phyloP scores from a whole-genome alignment of 2,797 vertebrate species.

The Sebastes minor region DNA sequence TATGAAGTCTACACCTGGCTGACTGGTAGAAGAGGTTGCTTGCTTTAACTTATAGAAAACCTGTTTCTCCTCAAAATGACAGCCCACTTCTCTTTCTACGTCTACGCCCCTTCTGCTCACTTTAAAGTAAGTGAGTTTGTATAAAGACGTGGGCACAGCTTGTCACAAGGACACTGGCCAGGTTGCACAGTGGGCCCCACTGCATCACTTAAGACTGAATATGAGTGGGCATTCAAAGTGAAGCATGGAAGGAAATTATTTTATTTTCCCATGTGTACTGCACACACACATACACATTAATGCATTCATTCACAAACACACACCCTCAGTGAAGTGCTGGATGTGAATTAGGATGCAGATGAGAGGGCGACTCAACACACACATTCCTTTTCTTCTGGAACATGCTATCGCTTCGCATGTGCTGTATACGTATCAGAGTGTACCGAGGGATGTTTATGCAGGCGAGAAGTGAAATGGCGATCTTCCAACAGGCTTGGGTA shows the following conservation, averaged over 20 bases:
- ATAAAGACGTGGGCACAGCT: slow-evolving; percentile 54
- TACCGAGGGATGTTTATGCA: slow-evolving; percentile 67
- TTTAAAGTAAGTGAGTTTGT: slow-evolving; percentile 62
- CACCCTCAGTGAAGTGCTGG: slow-evolving; percentile 18
- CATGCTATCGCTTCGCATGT: slow-evolving; percentile 58
- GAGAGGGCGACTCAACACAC: slow-evolving; percentile 29
- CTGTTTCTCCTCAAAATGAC: slow-evolving; percentile 67
- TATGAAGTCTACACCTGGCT: slow-evolving; percentile 9
- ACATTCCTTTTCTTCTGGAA: slow-evolving; percentile 56
- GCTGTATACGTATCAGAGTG: slow-evolving; percentile 37
- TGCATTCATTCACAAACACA: slow-evolving; percentile 48
- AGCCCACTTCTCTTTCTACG: slow-evolving; percentile 21
- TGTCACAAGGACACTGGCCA: slow-evolving; percentile 74
- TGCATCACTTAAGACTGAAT: slow-evolving; percentile 36
- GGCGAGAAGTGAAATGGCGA: slow-evolving; percentile 62
- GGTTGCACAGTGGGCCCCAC: slow-evolving; percentile 46
- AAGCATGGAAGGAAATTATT: slow-evolving; percentile 29
- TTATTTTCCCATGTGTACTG: slow-evolving; percentile 29
- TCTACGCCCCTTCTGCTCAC: slow-evolving; percentile 24
- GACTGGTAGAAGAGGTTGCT: slow-evolving; percentile 3
- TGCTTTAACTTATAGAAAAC: slow-evolving; percentile 37
- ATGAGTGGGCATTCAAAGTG: slow-evolving; percentile 44
- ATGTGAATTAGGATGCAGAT: slow-evolving; percentile 27
- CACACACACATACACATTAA: slow-evolving; percentile 40
- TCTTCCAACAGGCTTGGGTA: slow-evolving; percentile 56